Evolutionary conservation across 2,888 invertebrate genomes (phyloP), one percentile per base, ranked within the genome.

Genomic region (Dryobotodes eremita): DNA sequence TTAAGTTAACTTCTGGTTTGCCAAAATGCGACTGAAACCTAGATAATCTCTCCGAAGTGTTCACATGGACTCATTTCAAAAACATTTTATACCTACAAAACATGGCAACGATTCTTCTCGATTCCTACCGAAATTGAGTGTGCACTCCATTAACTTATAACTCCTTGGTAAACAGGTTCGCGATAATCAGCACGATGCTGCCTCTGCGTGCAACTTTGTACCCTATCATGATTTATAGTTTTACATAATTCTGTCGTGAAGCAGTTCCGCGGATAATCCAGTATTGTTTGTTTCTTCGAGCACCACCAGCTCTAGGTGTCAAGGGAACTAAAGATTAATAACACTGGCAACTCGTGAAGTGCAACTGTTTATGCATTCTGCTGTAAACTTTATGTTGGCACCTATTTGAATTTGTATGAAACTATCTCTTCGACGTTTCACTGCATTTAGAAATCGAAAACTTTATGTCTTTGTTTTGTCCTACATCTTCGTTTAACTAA

Each of bases 141-240:
- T 0, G 3, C 69, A 55, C 66, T 87, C 64, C 71, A 42, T 42
- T 42, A 46, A 15, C 36, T 65, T 36, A 15, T 20, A 13, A 65
- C 64, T 87, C 85, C n/a, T 23, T 66, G 80, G 73, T 65, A 86
- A 92, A 92, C 94, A 90, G 93, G 94, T 94, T 93, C 89, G 88
- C 84, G 90, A 92, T 94, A 92, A 94, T 94, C 94, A 92, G 91
- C 90, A 88, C 90, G 89, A 89, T 90, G 91, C 91, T 83, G 88
- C 86, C 75, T 80, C 84, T 85, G 80, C 80, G 81, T 82, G 86
- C 81, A 82, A 79, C 86, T 77, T 77, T 86, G 80, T 82, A 79
- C 72, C 78, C 75, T 86, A 83, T 89, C 89, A 88, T 87, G 90
- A 89, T 86, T 87, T 89, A 83, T 87, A 79, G 85, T 83, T 88